A percentile compares a stretch with the other conserved stretches of the same genome.
These are phyloP conservation scores for Cyrtonyx montezumae DNA, from an alignment of 2,113 vertebrate genomes.

Conservation along the genomic window DNA sequence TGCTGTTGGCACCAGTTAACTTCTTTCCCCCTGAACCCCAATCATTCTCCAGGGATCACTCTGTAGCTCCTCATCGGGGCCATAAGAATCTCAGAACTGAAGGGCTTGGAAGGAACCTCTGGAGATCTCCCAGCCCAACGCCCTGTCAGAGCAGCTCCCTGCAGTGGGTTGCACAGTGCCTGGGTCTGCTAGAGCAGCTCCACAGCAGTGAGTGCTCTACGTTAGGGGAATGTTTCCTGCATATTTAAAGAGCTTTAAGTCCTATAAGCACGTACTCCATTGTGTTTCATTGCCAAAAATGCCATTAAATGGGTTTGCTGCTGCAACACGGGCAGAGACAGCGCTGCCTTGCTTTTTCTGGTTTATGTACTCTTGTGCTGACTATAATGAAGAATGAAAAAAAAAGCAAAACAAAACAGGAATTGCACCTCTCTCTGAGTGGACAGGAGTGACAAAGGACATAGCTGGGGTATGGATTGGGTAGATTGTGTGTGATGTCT, in stretches of 20 bases:
- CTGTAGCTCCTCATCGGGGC: background rate
- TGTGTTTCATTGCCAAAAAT: slow-evolving; percentile 42
- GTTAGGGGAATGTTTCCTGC: slow-evolving; percentile 11
- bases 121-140: background rate
- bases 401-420: background rate
- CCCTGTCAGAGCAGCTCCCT: background rate
- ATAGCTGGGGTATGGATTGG: background rate
- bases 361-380: background rate
- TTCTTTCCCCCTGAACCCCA: background rate
- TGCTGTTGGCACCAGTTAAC: background rate
- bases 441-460: background rate
- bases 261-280: background rate
- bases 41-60: background rate
- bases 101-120: background rate
- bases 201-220: background rate
- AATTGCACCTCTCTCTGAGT: background rate
- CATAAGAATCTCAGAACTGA: background rate
- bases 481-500: background rate
- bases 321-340: slow-evolving; percentile 22
- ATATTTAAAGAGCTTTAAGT: slow-evolving; percentile 52
- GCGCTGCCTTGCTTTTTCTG: background rate
- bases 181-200: background rate
- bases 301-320: slow-evolving; percentile 55
- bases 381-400: background rate
- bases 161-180: background rate